phyloP scores from a whole-genome alignment of 2,888 invertebrate species.

The Diploptera punctata region DNA sequence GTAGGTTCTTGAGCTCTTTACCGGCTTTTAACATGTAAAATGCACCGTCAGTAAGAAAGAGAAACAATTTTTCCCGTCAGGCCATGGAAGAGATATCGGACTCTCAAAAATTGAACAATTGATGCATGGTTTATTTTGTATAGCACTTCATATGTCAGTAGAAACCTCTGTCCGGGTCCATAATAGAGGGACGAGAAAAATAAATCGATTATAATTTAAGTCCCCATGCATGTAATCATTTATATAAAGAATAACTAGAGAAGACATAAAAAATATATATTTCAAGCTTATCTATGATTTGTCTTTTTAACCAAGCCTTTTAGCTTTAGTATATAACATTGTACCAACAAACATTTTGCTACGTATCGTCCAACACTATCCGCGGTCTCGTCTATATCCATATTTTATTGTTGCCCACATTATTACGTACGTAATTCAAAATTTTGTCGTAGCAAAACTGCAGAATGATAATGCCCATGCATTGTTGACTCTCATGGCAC shows the following conservation, averaged over 20 bases:
- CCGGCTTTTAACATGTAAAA: neutral
- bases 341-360: neutral
- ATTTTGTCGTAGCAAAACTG: neutral
- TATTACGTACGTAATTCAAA: too few species aligned
- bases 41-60: neutral
- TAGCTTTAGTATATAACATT: neutral
- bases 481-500: too few species aligned
- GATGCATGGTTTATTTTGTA: too few species aligned
- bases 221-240: too few species aligned
- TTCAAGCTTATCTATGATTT: too few species aligned
- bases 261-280: too few species aligned
- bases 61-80: neutral
- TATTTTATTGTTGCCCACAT: neutral
- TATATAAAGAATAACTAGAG: too few species aligned
- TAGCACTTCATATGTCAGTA: neutral
- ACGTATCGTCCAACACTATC: neutral
- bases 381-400: too few species aligned
- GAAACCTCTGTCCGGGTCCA: neutral
- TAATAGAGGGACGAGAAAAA: too few species aligned
- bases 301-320: too few species aligned
- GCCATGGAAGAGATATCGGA: neutral
- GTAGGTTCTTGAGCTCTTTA: neutral
- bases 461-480: neutral
- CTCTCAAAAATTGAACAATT: too few species aligned
- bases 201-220: too few species aligned